Conservation (phyloP, 2,797 vertebrate species). For the Aselliscus stoliczkanus region DNA sequence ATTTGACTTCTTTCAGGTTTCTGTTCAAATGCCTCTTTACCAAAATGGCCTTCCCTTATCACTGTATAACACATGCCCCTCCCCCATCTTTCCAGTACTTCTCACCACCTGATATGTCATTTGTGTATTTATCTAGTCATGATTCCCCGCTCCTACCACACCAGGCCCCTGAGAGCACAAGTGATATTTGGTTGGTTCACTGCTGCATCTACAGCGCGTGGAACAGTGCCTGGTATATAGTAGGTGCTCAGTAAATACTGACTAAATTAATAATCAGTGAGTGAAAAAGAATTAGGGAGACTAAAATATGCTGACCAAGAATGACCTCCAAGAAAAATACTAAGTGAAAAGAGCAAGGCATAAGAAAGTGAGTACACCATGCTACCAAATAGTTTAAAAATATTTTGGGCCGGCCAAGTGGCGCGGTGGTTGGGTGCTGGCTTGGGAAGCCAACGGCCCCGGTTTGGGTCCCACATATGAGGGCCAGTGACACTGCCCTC, state of each 20-base stretch:
- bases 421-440: too few relatives aligned
- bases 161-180: neutral
- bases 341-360: neutral
- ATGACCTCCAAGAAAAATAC: neutral
- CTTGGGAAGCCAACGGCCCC: too few relatives aligned
- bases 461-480: too few relatives aligned
- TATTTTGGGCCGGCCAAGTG: too few relatives aligned
- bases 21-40: neutral
- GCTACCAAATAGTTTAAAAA: neutral
- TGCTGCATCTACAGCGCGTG: neutral
- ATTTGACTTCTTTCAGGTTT: neutral
- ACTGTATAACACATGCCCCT: too few relatives aligned
- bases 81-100: neutral
- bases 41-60: neutral
- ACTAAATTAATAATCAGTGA: neutral
- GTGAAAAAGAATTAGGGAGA: neutral
- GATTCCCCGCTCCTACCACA: neutral
- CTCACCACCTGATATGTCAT: neutral
- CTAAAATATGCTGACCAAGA: neutral
- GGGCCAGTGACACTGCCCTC: too few relatives aligned
- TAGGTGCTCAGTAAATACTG: neutral
- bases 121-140: neutral
- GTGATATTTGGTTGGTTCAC: neutral
- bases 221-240: neutral
- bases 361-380: neutral